Evolutionary conservation across 2,113 vertebrate genomes (phyloP), one percentile per base, ranked within the genome.

Genomic region (Oryzias javanicus): DNA sequence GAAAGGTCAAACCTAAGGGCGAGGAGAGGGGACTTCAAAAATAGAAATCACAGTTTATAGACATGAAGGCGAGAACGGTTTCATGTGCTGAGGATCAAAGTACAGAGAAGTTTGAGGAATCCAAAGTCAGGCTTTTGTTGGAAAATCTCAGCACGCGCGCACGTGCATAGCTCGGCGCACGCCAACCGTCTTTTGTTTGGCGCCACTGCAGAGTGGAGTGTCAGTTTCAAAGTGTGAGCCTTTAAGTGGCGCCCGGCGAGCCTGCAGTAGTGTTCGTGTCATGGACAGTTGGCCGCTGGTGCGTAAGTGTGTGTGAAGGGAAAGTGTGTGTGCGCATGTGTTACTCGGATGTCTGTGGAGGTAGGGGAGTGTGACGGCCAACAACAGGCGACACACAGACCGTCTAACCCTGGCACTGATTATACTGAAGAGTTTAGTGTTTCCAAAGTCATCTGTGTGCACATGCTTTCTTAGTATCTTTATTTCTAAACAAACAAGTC

Each of bases 141-240:
- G 20, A 67, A 58, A 49, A 56, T 54, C 63, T 71, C 24, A 29
- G 27, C 45, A 60, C 57, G 53, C 4, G 4, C 57, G 53, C 54
- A 42, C 8, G 27, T 27, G 47, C 59, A 66, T 44, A 19, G 20
- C 46, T 29, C 35, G 14, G 52, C 60, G 49, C 70, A 73, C 66
- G 61, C 58, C 49, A 69, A 45, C 59, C 40, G 71, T 60, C 70
- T 80, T 83, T 84, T 85, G 74, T 78, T 79, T 67, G 78, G 74
- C 45, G 67, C 60, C 49, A 66, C 65, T 75, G 78, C 84, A 83
- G 84, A 84, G 62, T 70, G 57, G 63, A 86, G 87, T 88, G 84
- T 87, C 85, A 76, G 66, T 87, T 84, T 88, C 85, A 87, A 87
- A 89, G 87, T 80, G 73, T 72, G 80, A 74, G 74, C 76, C 79